A percentile compares a stretch with the other conserved stretches of the same genome.
phyloP scores from a whole-genome alignment of 1,140 invertebrate species.

The Cherax destructor region DNA sequence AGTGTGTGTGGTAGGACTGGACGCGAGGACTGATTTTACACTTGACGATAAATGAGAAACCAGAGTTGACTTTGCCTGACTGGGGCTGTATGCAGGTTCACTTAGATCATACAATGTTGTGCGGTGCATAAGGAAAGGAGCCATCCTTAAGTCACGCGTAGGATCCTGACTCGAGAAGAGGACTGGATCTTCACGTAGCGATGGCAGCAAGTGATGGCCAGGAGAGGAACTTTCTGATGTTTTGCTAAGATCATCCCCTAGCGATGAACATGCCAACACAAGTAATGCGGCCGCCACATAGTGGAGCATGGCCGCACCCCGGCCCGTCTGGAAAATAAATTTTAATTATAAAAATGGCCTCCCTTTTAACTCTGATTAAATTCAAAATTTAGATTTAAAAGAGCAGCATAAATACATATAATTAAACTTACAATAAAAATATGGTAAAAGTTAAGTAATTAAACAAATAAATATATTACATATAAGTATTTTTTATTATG shows the following conservation, averaged over 20 bases:
- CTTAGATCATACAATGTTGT: neutral
- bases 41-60: neutral
- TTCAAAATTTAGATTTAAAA: no score
- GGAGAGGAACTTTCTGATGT: neutral
- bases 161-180: neutral
- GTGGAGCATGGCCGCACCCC: constrained; percentile 14
- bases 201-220: neutral
- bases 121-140: neutral
- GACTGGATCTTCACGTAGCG: neutral
- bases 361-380: no score
- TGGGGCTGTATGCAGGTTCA: neutral
- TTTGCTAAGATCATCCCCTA: neutral
- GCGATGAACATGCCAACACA: neutral
- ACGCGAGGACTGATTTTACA: neutral
- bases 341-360: no score
- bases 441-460: no score
- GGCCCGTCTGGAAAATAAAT: constrained; percentile 19
- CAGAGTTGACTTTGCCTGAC: neutral
- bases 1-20: neutral
- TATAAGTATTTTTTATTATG: no score
- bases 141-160: neutral
- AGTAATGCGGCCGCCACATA: constrained; percentile 20
- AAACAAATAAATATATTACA: no score
- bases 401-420: no score
- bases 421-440: no score